Evolutionary conservation across 64 coral and sea anemone species (phyloP), one percentile per base, ranked within the genome.

Genomic region (Porites australiensis): DNA sequence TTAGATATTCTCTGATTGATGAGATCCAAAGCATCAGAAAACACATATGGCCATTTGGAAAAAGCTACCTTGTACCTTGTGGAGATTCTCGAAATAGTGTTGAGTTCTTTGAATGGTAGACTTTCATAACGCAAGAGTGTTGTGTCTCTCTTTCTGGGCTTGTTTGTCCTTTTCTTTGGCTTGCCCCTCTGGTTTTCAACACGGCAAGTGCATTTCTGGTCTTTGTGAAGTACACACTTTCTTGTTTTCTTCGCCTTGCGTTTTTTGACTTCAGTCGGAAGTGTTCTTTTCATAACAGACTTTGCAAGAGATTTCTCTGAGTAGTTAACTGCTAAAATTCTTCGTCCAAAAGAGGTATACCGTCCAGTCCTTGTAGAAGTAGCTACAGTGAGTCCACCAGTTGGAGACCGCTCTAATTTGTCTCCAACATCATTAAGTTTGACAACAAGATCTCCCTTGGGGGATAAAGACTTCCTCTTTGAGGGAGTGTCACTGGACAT

Each of bases 1-100:
- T 77, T 93, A 23, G 59, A 8, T 4, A 93, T 44, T 69, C 91
- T 74, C 77, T 93, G 91, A 57, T 93, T 93, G 62, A 93, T 93
- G n/a, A 52, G 65, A 22, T 86, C 91, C 72, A 93, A 46, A 49
- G 91, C 91, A 47, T 64, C 64, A 5, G 91, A 79, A 59, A 68
- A 93, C 72, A 79, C 75, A 47, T 54, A 52, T 6, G 82, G 82
- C 91, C 91, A 93, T 18, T 87, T 68, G 14, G 44, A 44, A 58
- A 93, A 93, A 46, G 91, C 81, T 14, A 93, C 82, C 13, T 61
- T 70, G 59, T 93, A 93, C 55, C 91, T 86, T 19, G 67, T 52
- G 2, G 61, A n/a, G n/a, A 76, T 78, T 46, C 74, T 79, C 7
- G 68, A 13, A 44, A 93, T 79, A 44, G 91, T 79, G 19, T 70